phyloP scores from a whole-genome alignment of 1,140 invertebrate species.

The Gyrodactylus bullatarudis region DNA sequence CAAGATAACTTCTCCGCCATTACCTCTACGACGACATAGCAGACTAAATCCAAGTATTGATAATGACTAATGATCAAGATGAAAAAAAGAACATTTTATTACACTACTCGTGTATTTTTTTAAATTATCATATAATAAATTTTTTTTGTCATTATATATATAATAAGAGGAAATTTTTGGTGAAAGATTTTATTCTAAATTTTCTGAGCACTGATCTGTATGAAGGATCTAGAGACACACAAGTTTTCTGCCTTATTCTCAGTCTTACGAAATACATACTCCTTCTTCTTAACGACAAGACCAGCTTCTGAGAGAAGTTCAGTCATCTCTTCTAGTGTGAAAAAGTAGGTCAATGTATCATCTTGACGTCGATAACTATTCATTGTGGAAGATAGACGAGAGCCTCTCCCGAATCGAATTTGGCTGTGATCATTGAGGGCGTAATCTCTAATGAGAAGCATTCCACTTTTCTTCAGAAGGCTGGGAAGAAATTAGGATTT shows the following conservation, averaged over 20 bases:
- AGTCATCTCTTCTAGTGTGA: conserved; percentile 10
- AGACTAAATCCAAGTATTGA: no score
- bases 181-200: no score
- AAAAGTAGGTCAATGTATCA: conserved; percentile 19
- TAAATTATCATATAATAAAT: no score
- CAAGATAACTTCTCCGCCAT: no score
- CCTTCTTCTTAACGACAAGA: neutral
- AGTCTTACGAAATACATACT: conserved; percentile 46
- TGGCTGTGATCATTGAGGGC: conserved; percentile 19
- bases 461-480: conserved; percentile 19
- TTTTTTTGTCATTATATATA: no score
- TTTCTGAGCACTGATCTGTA: conserved; percentile 28
- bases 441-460: conserved; percentile 19
- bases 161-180: no score
- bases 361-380: conserved; percentile 21
- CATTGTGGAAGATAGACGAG: conserved; percentile 33
- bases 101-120: no score
- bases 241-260: conserved; percentile 60
- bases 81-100: no score
- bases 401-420: conserved; percentile 41
- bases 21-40: no score
- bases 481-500: conserved; percentile 10
- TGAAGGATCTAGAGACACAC: conserved; percentile 51
- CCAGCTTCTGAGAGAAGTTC: neutral
- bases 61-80: no score